phyloP scores from a whole-genome alignment of 1,140 invertebrate species.

The Rhyacophila brunnea region DNA sequence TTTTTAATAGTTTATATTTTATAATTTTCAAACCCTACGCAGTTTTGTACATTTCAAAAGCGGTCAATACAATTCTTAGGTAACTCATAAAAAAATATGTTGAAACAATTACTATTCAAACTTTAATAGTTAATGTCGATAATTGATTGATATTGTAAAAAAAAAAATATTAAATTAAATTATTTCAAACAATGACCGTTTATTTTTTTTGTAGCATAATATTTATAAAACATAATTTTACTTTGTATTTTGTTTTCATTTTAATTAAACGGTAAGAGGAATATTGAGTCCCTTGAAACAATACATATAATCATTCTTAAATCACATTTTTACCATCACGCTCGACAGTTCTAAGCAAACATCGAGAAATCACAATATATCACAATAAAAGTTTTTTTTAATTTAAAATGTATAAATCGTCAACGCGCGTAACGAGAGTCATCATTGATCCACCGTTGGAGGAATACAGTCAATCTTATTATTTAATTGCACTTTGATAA shows the following conservation, averaged over 20 bases:
- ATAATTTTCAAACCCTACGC: too few relatives aligned
- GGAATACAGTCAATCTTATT: conserved; percentile 25
- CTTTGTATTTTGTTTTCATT: not conserved
- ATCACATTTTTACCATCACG: conserved; percentile 38
- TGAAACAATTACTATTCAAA: too few relatives aligned
- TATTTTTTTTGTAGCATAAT: too few relatives aligned
- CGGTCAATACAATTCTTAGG: too few relatives aligned
- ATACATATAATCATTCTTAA: conserved; percentile 36
- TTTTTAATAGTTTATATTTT: not conserved
- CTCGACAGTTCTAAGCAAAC: conserved; percentile 37
- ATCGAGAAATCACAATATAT: conserved; percentile 38
- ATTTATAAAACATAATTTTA: not conserved
- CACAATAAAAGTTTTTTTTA: conserved; percentile 35
- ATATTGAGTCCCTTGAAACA: conserved; percentile 30
- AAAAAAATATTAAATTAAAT: not conserved
- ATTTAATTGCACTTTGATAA: conserved; percentile 36
- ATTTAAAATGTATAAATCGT: conserved; percentile 26
- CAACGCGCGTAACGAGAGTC: conserved; percentile 22
- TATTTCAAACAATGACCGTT: not conserved
- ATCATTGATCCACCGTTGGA: conserved; percentile 12
- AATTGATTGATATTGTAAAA: too few relatives aligned
- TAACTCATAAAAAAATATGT: too few relatives aligned
- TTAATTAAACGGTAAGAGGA: conserved; percentile 14
- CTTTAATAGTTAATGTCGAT: too few relatives aligned
- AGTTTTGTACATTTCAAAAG: too few relatives aligned